Evolutionary conservation across 2,888 invertebrate genomes (phyloP).

Genomic region (Dryomyza anilis): DNA sequence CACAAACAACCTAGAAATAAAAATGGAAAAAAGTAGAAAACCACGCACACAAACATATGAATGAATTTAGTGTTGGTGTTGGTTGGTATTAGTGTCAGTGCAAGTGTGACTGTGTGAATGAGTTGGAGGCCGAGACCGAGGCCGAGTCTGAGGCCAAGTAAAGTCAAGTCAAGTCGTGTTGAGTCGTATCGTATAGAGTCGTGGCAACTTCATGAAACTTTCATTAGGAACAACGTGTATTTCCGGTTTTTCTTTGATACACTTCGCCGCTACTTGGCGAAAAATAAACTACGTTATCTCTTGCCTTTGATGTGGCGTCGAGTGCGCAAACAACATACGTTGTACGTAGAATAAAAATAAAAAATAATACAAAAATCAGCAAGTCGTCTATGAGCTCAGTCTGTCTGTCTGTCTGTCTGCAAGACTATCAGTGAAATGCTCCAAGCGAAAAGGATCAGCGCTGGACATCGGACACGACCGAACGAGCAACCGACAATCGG

Average conservation of each 20-base stretch:
- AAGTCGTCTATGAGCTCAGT: no score
- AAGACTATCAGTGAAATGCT: conserved; percentile 12
- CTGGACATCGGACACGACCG: neutral
- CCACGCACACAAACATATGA: conserved; percentile 21
- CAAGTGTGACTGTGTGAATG: no score
- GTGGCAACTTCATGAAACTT: conserved; percentile 55
- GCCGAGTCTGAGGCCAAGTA: no score
- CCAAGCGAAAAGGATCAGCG: conserved; percentile 8
- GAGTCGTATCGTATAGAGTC: conserved; percentile 16
- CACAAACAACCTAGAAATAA: conserved; percentile 26
- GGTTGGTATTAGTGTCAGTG: no score
- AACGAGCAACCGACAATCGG: neutral
- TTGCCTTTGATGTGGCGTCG: conserved; percentile 14
- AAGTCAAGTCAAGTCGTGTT: no score
- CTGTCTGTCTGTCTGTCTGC: conserved; percentile 7
- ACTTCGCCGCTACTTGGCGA: neutral
- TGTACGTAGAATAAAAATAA: neutral
- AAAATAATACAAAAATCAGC: neutral
- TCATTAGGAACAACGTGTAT: conserved; percentile 54
- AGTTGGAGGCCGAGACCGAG: conserved; percentile 13
- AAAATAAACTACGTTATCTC: conserved; percentile 7
- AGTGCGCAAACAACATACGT: conserved; percentile 3
- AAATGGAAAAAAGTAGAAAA: conserved; percentile 29
- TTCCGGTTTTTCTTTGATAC: conserved; percentile 36
- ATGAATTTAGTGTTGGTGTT: no score